These are phyloP conservation scores for Calephelis nemesis DNA, from an alignment of 1,140 invertebrate genomes.

Conservation along the genomic window DNA sequence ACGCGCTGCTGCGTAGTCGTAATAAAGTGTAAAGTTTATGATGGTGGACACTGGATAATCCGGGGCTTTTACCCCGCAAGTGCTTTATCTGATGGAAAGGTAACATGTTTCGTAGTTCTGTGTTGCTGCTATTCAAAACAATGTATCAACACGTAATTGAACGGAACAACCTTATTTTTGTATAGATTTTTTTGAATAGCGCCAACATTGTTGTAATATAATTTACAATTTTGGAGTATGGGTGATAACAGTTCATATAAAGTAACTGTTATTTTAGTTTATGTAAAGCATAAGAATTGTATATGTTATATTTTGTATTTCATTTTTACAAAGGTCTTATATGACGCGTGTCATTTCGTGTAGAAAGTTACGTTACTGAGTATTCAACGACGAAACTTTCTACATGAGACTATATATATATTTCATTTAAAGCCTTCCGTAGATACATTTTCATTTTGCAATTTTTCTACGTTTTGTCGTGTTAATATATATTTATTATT, in stretches of 20 bases:
- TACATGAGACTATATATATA: conserved; percentile 49
- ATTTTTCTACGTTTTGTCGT: conserved; percentile 68
- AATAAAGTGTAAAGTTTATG: conserved; percentile 60
- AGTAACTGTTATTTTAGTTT: conserved; percentile 76
- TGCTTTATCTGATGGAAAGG: conserved; percentile 42
- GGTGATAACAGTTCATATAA: conserved; percentile 70
- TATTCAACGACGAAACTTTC: conserved; percentile 2
- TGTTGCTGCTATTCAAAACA: conserved; percentile 24
- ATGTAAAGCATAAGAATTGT: conserved; percentile 75
- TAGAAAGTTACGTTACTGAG: conserved; percentile 9
- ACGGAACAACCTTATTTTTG: conserved; percentile 16
- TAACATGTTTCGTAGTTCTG: conserved; percentile 42
- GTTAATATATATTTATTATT: conserved; percentile 67
- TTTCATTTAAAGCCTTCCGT: conserved; percentile 61
- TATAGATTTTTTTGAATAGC: conserved; percentile 31
- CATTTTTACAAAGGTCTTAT: conserved; percentile 45
- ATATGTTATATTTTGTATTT: conserved; percentile 75
- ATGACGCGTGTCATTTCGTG: conserved; percentile 16
- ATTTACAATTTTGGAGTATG: conserved; percentile 65
- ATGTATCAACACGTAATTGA: conserved; percentile 1
- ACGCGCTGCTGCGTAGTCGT: conserved; percentile 30
- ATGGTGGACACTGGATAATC: conserved; percentile 55
- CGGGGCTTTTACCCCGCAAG: conserved; percentile 34
- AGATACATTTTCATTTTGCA: conserved; percentile 61
- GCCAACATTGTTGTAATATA: conserved; percentile 61